Evolutionary conservation across 1,140 invertebrate genomes (phyloP).

Genomic region (Aleiodes sp.): DNA sequence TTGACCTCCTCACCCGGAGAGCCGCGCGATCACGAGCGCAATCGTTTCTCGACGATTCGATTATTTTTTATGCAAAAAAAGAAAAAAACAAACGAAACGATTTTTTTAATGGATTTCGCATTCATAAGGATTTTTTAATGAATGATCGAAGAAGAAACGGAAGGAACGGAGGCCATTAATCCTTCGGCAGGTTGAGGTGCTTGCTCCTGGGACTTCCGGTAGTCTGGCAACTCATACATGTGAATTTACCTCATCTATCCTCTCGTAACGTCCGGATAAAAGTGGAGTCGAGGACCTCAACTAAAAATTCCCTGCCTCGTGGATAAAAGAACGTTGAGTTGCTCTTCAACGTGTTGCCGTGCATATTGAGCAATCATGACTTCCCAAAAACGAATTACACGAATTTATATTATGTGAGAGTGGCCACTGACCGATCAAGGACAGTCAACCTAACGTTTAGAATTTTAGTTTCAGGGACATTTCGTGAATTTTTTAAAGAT

Average conservation of each 20-base stretch:
- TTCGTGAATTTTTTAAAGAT: too few relatives aligned
- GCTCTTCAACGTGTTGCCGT: not conserved
- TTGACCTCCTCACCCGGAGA: not conserved
- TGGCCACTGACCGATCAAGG: slow-evolving; percentile 55
- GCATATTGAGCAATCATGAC: slow-evolving; percentile 22
- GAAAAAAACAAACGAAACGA: too few relatives aligned
- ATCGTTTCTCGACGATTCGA: too few relatives aligned
- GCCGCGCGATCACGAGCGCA: not conserved
- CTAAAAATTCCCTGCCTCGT: not conserved
- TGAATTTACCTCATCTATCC: not conserved
- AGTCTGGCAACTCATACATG: too few relatives aligned
- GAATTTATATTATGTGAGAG: not conserved
- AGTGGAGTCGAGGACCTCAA: not conserved
- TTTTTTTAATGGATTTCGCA: too few relatives aligned
- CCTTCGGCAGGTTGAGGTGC: too few relatives aligned
- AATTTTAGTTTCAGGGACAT: slow-evolving; percentile 19
- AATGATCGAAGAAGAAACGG: not conserved
- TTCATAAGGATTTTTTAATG: too few relatives aligned
- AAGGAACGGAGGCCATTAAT: not conserved
- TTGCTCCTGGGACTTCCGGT: too few relatives aligned
- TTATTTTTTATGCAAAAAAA: too few relatives aligned
- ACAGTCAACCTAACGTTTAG: slow-evolving; percentile 29
- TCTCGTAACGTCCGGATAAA: slow-evolving; percentile 19
- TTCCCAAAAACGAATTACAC: not conserved
- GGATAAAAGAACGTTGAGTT: not conserved